Percentiles rank a stretch among this genome's conserved stretches.
Conservation (phyloP, 2,797 vertebrate genomes). For the Sorex maritimensis region DNA sequence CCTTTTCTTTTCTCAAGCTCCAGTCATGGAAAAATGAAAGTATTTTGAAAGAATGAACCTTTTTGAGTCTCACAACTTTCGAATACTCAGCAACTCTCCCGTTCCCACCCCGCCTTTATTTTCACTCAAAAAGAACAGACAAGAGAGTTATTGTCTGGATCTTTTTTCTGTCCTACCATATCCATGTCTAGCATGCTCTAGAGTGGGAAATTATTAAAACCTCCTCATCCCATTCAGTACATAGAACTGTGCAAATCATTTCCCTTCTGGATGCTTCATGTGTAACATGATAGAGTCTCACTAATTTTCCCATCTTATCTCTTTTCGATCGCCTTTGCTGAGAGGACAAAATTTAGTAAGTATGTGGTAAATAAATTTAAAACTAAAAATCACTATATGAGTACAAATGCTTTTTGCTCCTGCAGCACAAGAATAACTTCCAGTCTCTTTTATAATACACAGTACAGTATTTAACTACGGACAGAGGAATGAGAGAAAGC, state of each 20-base stretch:
- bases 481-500: neutral
- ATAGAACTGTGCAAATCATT: neutral
- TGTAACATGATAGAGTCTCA: neutral
- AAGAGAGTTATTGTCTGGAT: neutral
- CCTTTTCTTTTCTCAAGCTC: accelerated
- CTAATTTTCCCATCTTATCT: too few species aligned
- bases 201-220: neutral
- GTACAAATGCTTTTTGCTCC: neutral
- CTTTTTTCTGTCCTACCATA: neutral
- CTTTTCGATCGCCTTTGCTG: neutral
- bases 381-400: neutral
- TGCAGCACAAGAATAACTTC: conserved; percentile 17
- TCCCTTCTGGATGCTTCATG: neutral
- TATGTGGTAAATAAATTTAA: neutral
- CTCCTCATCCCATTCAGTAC: neutral
- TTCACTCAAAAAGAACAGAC: neutral
- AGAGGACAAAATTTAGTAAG: neutral
- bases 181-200: neutral
- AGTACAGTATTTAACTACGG: neutral
- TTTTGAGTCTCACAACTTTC: neutral
- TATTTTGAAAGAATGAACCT: neutral
- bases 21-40: neutral
- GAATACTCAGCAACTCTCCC: neutral
- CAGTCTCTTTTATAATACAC: neutral
- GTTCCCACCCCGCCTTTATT: neutral